Base-by-base conservation (phyloP, 2,888 invertebrate species). In the Drepana falcataria region DNA sequence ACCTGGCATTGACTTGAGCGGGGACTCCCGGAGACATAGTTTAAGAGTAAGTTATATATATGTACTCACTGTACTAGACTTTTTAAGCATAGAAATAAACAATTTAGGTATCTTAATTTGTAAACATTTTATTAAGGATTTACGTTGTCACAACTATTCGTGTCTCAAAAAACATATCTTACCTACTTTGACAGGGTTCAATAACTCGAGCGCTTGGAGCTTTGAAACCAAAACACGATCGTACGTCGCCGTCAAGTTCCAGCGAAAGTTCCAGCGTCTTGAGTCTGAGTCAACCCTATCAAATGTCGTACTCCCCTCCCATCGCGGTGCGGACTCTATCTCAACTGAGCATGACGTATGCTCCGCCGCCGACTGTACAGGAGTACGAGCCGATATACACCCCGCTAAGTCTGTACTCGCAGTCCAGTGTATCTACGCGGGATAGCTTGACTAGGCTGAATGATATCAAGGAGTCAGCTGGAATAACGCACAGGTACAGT, bases 151-250 rank as follows among this genome's bases (percentile, higher is more conserved):
- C 5, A 4, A 37, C 5, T 37, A 37, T 37, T 4, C 5, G 5
- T 37, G 37, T 3, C 5, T 4, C 44, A 55, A 59, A 56, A 56
- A 37, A 37, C 37, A 37, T 37, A 4, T 37, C 5, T 37, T 37
- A 4, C 37, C 5, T 21, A 7, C 2, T 49, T 37, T 61, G 62
- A n/a, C 87, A 95, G 95, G 95, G 95, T 59, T 95, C 95, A 51
- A 90, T 95, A 79, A 94, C 94, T 58, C 92, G 95, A 58, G 95
- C 95, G 2, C 84, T 95, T 47, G 95, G 95, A 49, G 95, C 93
- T 48, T 93, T 94, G 3, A 92, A 94, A 66, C 92, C 93, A 56
- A 91, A 91, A 62, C 88, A 90, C 61, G 94, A 94, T 54, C 92
- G 94, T 57, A 92, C 93, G 0, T 94, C 94, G 0, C 94, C 94